These are phyloP conservation scores for Ciconia maguari DNA, from an alignment of 2,113 vertebrate species.

Conservation along the genomic window DNA sequence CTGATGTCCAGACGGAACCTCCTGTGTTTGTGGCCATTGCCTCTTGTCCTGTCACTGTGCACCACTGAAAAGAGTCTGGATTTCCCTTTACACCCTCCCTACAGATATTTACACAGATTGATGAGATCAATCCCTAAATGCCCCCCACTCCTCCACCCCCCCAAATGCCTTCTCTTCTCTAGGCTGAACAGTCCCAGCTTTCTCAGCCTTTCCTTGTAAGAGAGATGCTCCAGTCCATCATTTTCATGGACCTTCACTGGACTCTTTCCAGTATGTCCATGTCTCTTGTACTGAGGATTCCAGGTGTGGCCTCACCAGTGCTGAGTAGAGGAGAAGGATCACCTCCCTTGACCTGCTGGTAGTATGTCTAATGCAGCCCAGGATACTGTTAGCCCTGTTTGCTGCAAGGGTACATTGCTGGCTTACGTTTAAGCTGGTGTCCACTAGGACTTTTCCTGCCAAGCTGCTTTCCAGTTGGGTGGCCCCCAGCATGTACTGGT, in stretches of 20 bases:
- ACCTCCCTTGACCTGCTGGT: neutral
- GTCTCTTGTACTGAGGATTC: neutral
- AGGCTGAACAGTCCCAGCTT: neutral
- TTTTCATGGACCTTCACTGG: neutral
- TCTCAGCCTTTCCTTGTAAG: neutral
- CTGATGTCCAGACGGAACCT: neutral
- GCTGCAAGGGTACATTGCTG: neutral
- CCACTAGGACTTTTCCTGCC: neutral
- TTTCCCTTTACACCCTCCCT: neutral
- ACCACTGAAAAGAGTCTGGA: neutral
- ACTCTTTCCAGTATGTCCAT: neutral
- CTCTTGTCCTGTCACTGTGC: neutral
- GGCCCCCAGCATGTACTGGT: neutral
- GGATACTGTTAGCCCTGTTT: neutral
- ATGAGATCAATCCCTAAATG: neutral
- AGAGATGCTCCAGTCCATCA: neutral
- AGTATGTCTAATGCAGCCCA: neutral
- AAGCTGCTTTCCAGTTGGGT: neutral
- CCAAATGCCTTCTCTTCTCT: neutral
- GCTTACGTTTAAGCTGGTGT: neutral
- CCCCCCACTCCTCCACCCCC: neutral
- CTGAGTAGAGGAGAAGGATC: neutral
- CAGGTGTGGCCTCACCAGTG: neutral
- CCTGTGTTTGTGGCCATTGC: neutral
- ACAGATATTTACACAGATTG: neutral